Percentiles rank a stretch among this genome's conserved stretches.
Evolutionary conservation across 2,113 vertebrate genomes (phyloP).

Genomic region (Columba livia): DNA sequence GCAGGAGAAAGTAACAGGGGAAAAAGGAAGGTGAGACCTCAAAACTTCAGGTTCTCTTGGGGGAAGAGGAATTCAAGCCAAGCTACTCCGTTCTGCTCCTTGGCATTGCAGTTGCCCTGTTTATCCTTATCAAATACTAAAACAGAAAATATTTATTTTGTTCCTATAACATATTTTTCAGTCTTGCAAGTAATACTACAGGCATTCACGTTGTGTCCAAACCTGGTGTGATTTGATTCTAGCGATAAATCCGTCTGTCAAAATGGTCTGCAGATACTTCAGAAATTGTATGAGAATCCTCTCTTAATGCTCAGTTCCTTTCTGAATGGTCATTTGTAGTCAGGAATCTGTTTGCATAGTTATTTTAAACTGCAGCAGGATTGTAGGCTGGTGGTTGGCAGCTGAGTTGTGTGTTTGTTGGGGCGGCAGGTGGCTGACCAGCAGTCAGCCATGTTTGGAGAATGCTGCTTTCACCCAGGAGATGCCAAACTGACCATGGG

Average conservation of each 20-base stretch:
- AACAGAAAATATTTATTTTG: background rate
- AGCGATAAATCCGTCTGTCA: background rate
- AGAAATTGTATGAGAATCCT: background rate
- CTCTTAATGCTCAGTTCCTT: background rate
- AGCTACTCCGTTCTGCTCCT: background rate
- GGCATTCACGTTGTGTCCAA: accelerated
- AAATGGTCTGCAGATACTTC: background rate
- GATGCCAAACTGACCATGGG: slow-evolving; percentile 97
- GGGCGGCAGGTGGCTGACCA: slow-evolving; percentile 89
- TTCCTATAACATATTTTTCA: background rate
- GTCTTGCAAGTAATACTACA: background rate
- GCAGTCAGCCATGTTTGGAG: slow-evolving; percentile 96
- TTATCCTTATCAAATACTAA: background rate
- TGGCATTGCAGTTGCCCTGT: background rate
- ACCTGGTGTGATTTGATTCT: background rate
- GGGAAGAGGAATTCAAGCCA: background rate
- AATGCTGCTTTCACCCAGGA: slow-evolving; percentile 92
- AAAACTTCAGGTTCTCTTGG: background rate
- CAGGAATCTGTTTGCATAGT: background rate
- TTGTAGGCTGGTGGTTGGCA: background rate
- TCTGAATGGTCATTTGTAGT: background rate
- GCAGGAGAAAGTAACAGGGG: background rate
- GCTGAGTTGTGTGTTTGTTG: background rate
- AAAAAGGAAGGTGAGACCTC: background rate
- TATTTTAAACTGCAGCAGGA: background rate